A percentile compares a stretch with the other conserved stretches of the same genome.
These are phyloP conservation scores for Lophochroa leadbeateri DNA, from an alignment of 2,113 vertebrate species.

Conservation along the genomic window DNA sequence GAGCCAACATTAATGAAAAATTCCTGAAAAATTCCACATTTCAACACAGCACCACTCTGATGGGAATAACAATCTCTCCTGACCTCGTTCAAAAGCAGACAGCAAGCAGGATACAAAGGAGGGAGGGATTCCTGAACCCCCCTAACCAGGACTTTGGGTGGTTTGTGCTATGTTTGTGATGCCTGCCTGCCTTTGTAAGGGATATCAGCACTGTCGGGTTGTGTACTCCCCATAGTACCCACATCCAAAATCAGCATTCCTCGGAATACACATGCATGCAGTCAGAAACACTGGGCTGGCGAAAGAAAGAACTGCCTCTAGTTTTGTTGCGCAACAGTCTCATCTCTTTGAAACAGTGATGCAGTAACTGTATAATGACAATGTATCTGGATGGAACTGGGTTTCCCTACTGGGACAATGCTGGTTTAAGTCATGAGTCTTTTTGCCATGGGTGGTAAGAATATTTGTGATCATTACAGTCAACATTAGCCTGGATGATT, in stretches of 20 bases:
- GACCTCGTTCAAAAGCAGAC: neutral
- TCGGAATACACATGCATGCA: neutral
- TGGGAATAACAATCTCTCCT: constrained; percentile 33
- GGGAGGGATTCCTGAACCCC: neutral
- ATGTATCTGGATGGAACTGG: neutral
- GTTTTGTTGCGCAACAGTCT: neutral
- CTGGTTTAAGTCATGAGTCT: neutral
- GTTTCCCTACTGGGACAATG: neutral
- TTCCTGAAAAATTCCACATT: constrained; percentile 67
- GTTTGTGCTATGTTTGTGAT: neutral
- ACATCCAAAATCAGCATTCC: neutral
- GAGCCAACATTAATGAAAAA: constrained; percentile 68
- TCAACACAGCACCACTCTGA: constrained; percentile 13
- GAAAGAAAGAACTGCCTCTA: neutral
- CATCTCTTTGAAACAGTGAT: neutral
- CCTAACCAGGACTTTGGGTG: neutral
- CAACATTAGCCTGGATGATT: neutral
- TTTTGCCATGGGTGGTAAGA: neutral
- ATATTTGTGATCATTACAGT: neutral
- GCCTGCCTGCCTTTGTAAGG: neutral
- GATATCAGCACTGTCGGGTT: neutral
- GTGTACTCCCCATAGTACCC: neutral
- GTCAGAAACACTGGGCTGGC: neutral
- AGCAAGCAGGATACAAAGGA: neutral
- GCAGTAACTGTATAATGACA: neutral